Evolutionary conservation across 2,113 vertebrate species (phyloP).

Genomic region (Hiodon tergisus): DNA sequence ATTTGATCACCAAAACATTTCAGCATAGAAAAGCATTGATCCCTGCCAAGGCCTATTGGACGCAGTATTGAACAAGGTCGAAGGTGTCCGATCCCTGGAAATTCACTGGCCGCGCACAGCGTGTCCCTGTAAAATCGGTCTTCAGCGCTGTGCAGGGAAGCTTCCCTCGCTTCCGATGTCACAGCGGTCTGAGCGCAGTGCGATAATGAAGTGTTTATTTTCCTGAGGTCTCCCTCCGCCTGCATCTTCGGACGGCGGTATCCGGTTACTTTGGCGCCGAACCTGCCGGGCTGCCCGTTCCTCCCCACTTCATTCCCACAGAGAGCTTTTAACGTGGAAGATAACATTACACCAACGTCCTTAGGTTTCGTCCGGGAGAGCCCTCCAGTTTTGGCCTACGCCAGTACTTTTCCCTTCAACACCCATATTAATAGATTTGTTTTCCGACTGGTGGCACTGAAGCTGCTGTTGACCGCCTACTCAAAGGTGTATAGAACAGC

Average conservation of each 20-base stretch:
- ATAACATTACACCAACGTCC: slow-evolving; percentile 55
- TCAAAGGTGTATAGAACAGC: neutral
- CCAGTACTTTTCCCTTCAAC: slow-evolving; percentile 52
- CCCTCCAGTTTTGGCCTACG: slow-evolving; percentile 47
- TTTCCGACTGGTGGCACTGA: slow-evolving; percentile 19
- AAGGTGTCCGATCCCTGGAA: slow-evolving; percentile 34
- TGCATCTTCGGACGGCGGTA: neutral
- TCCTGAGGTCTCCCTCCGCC: neutral
- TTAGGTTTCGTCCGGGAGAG: slow-evolving; percentile 50
- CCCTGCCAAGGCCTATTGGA: slow-evolving; percentile 62
- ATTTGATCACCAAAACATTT: slow-evolving; percentile 73
- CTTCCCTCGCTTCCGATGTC: neutral
- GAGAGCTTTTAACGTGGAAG: slow-evolving; percentile 49
- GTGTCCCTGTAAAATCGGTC: slow-evolving; percentile 23
- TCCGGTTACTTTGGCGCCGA: slow-evolving; percentile 37
- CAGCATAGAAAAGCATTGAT: slow-evolving; percentile 69
- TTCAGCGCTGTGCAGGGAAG: neutral
- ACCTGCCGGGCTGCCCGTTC: slow-evolving; percentile 18
- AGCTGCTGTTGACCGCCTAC: slow-evolving; percentile 4
- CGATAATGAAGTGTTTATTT: neutral
- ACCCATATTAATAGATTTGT: slow-evolving; percentile 34
- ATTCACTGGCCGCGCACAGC: slow-evolving; percentile 36
- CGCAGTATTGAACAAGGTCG: slow-evolving; percentile 63
- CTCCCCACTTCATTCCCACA: slow-evolving; percentile 2
- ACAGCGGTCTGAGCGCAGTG: neutral